Evolutionary conservation across 2,797 vertebrate genomes (phyloP), one percentile per base, ranked within the genome.

Genomic region (Cephalopachus bancanus): DNA sequence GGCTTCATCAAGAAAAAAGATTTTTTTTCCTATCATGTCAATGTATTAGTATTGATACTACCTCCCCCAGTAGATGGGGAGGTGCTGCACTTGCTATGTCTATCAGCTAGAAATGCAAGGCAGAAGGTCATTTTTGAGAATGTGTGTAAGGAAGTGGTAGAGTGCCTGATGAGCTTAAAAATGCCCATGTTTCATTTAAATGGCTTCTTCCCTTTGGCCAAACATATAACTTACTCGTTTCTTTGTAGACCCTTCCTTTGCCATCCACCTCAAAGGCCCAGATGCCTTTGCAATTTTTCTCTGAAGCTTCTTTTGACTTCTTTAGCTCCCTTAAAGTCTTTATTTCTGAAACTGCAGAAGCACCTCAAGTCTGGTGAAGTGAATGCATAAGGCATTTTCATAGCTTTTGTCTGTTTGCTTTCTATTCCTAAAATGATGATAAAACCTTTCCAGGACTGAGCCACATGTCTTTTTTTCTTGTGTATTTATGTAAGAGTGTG

Each of bases 341-440:
- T 85, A 69, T 92, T 94, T 88, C 62, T 92, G 26, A 37, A 90
- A 85, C 26, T 65, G 6, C n/a, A 92, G 80, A 89, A 89, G 3
- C 6, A 78, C 55, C 15, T 96, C 79, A 30, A 37, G 71, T 72
- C 16, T 67, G 51, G 24, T 90, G 64, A 83, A 33, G 44, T 91
- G 49, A 87, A 87, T n/a, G 10, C 5, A 7, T 60, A 60, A 64
- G 55, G 59, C 5, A 22, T 33, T 64, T 89, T 85, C 49, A 53
- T 69, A 94, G 30, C 57, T 88, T 96, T 97, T 91, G 71, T 79
- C 59, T 94, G 22, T 91, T 81, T 62, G 12, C 55, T 95, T 91
- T 51, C 67, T 85, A 17, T 15, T 11, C 33, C 37, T 94, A 79
- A 74, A 72, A 10, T 74, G 24, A 59, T 62, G 33, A 53, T 69